These are phyloP conservation scores for Tetragonula carbonaria DNA, from an alignment of 2,888 invertebrate species.

Conservation along the genomic window DNA sequence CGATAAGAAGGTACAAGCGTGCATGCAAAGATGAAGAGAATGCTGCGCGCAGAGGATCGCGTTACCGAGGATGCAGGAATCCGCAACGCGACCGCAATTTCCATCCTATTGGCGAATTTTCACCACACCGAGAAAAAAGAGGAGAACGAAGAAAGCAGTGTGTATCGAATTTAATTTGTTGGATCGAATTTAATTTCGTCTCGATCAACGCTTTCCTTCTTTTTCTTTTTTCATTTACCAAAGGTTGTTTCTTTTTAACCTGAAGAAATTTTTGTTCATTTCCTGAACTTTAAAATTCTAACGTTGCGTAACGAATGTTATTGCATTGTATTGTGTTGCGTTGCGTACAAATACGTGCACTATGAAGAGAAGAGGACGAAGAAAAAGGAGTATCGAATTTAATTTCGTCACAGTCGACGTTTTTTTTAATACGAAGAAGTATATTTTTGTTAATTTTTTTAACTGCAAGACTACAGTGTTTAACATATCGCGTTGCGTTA, in stretches of 20 bases:
- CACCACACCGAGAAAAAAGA: background rate
- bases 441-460: no score
- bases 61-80: constrained; percentile 13
- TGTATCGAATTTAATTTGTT: constrained; percentile 12
- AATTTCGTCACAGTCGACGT: no score
- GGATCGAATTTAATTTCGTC: background rate
- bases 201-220: background rate
- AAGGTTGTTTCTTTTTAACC: background rate
- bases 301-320: no score
- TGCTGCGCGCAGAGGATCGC: background rate
- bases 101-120: constrained; percentile 14
- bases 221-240: background rate
- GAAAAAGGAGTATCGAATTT: no score
- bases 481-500: no score
- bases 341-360: no score
- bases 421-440: no score
- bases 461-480: no score
- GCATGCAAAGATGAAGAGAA: constrained; percentile 3
- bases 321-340: no score
- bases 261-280: no score
- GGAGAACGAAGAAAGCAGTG: background rate
- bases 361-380: no score
- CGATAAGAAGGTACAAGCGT: background rate
- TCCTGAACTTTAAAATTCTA: no score
- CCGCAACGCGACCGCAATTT: constrained; percentile 19